Base-by-base conservation (phyloP, 2,113 vertebrate species). In the Vireo altiloquus region DNA sequence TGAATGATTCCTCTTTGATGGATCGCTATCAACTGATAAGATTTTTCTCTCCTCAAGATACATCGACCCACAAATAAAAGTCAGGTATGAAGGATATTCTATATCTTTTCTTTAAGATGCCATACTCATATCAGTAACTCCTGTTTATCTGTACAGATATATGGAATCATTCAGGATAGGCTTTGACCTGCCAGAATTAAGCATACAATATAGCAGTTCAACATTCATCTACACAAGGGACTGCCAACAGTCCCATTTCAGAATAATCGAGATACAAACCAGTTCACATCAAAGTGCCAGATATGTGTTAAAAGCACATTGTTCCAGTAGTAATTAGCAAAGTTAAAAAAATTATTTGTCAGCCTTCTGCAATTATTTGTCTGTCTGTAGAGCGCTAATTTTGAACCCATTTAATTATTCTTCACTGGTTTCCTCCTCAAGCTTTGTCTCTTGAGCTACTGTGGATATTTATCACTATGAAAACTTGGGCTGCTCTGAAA, bases 21-120 rank as follows among this genome's bases (percentile, higher is more conserved):
- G 37, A 28, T 47, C 0, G 0, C 15, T 75, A 50, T 19, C 23
- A 70, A 37, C 13, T 37, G 10, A 28, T 57, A 53, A 69, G 37
- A 77, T 39, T 80, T 87, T 61, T 31, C 37, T 70, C 28, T 49
- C 15, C 16, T 78, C 84, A 42, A n/a, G 11, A 42, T n/a, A 37
- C 15, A 7, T 69, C 6, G 0, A 76, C 15, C 10, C 18, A 70
- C 39, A 86, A 70, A 31, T 60, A 54, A 60, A 90, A 52, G 40
- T 61, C n/a, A 87, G 11, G 16, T 35, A 44, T 47, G 46, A 95
- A 87, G 35, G 46, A 30, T 33, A 39, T 66, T 79, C 37, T 30
- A 6, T 49, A 27, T 75, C 22, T 47, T 44, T 71, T 83, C 16
- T 47, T 81, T 54, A 82, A 42, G 66, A 50, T 70, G 17, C 16